Evolutionary conservation across 2,888 invertebrate genomes (phyloP), one percentile per base, ranked within the genome.

Genomic region (Gymnoscelis rufifasciata): DNA sequence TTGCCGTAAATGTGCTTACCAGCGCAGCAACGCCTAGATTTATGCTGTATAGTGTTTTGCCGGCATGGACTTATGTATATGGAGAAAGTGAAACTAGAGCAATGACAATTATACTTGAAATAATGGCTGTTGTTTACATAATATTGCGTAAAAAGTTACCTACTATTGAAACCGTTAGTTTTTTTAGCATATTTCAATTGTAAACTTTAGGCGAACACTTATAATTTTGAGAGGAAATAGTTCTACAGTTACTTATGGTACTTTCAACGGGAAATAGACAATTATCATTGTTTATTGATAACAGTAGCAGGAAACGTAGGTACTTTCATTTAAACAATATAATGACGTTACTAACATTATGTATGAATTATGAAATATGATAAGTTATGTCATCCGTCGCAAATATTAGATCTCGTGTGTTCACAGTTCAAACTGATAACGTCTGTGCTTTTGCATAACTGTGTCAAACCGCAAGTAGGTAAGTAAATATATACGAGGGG

Each of bases 381-480:
- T n/a, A n/a, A n/a, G n/a, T 19, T 19, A 19, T 19, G 19, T 5
- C 19, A 19, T 19, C 5, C 19, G 19, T 3, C 5, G 19, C 19
- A 19, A 5, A 19, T n/a, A 19, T 19, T 19, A 19, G 19, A 19
- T 19, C 30, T 30, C 14, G n/a, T n/a, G 14, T 14, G 6, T 33
- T 14, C 30, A 0, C 8, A 31, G 14, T 10, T 31, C 31, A 33
- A 14, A 4, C n/a, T 8, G 5, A 31, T 14, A 33, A 15, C 14
- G 10, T 33, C 11, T 19, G 15, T 31, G 29, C 38, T 54, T 57
- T 54, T 54, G 48, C 52, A 54, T 57, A 56, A 52, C 42, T 42
- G 40, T 50, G 42, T 12, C 36, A 29, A 35, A 33, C 41, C 41
- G 51, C 35, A 43, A 43, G 36, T 14, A 44, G 43, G 13, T 33